Evolutionary conservation across 2,113 vertebrate species (phyloP).

Genomic region (Laticauda laticaudata): DNA sequence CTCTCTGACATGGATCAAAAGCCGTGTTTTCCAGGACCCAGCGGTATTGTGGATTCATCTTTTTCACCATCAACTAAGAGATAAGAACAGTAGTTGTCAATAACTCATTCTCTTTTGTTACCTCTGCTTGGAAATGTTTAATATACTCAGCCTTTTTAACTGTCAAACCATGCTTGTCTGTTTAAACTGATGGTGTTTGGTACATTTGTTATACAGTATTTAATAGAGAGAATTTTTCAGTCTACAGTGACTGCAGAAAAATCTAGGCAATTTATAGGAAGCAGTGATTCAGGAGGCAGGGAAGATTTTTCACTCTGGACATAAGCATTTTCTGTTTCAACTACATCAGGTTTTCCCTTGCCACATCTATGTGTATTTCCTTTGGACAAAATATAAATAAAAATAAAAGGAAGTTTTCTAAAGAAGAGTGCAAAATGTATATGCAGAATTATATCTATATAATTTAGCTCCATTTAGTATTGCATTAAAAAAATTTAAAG

Average conservation of each 20-base stretch:
- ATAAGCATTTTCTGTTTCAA: not conserved
- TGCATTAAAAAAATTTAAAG: not conserved
- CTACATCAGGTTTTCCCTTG: not conserved
- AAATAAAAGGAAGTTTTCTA: not conserved
- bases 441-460: not conserved
- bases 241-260: not conserved
- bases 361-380: not conserved
- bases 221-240: not conserved
- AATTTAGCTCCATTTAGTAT: not conserved
- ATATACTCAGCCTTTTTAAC: not conserved
- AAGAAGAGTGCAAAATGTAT: not conserved
- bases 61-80: slow-evolving; percentile 69
- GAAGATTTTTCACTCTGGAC: not conserved
- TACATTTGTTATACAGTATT: not conserved
- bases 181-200: not conserved
- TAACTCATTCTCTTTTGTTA: not conserved
- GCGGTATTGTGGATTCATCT: slow-evolving; percentile 61
- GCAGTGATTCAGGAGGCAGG: not conserved
- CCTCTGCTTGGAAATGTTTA: not conserved
- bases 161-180: not conserved
- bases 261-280: not conserved
- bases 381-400: not conserved
- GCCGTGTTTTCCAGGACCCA: slow-evolving; percentile 60
- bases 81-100: not conserved
- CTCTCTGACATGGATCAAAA: slow-evolving; percentile 53